Percentiles rank a stretch among this genome's conserved stretches.
Evolutionary conservation across 1,140 invertebrate genomes (phyloP).

Genomic region (Pseudomyrmex sp.): DNA sequence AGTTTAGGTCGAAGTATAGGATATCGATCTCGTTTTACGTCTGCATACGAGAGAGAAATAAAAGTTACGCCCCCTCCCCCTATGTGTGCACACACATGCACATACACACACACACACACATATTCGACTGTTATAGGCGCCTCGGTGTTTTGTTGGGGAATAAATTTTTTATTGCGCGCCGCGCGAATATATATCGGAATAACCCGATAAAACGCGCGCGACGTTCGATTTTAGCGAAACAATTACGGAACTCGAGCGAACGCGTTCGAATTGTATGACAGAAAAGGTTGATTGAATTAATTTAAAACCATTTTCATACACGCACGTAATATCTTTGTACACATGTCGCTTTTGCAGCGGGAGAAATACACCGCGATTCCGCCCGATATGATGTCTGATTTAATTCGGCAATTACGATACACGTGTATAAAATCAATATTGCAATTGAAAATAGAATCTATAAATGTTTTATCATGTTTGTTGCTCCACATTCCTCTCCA

Average conservation of each 20-base stretch:
- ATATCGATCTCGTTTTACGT: constrained; percentile 50
- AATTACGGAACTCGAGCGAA: neutral
- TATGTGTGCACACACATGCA: too few species aligned
- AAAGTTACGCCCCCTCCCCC: neutral
- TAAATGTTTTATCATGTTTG: neutral
- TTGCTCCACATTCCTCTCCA: neutral
- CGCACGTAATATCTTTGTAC: neutral
- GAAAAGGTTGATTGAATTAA: neutral
- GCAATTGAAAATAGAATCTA: neutral
- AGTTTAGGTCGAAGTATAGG: constrained; percentile 41
- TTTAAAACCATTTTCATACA: neutral
- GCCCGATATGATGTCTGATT: neutral
- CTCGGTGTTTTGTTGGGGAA: constrained; percentile 3
- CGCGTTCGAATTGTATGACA: neutral
- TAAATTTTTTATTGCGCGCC: constrained; percentile 24
- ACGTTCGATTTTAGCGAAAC: neutral
- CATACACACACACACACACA: too few species aligned
- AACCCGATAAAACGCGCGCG: neutral
- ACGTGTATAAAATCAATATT: constrained; percentile 7
- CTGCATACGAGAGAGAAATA: constrained; percentile 35
- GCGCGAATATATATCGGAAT: neutral
- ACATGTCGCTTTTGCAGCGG: too few species aligned
- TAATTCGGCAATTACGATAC: neutral
- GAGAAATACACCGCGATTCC: neutral
- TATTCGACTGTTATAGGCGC: constrained; percentile 5